phyloP scores from a whole-genome alignment of 2,888 invertebrate species.

The Dolomedes plantarius region DNA sequence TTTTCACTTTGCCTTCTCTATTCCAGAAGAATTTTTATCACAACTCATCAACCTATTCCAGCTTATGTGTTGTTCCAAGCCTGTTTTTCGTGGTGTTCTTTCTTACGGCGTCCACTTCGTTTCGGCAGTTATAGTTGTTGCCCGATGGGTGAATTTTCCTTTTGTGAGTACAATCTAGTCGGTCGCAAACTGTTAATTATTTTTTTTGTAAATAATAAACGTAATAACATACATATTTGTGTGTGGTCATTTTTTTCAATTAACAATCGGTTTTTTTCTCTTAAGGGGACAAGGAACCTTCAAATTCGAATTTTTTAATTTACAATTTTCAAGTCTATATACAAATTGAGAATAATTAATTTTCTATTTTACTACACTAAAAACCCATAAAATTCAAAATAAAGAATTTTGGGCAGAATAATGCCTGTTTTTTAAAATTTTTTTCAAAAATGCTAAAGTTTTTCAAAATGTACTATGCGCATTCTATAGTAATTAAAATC shows the following conservation, averaged over 20 bases:
- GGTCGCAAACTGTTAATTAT: slow-evolving; percentile 47
- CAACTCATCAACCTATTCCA: slow-evolving; percentile 59
- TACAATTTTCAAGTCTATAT: too few species aligned
- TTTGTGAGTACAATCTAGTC: slow-evolving; percentile 68
- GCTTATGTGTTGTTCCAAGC: slow-evolving; percentile 55
- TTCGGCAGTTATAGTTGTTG: slow-evolving; percentile 52
- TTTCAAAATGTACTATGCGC: too few species aligned
- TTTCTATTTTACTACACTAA: too few species aligned
- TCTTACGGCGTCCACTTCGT: slow-evolving; percentile 23
- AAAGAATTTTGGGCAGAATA: too few species aligned
- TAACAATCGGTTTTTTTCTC: too few species aligned
- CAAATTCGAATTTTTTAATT: too few species aligned
- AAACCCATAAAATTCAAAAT: too few species aligned
- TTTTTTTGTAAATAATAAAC: slow-evolving; percentile 66
- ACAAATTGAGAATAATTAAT: too few species aligned
- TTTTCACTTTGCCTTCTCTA: slow-evolving; percentile 19
- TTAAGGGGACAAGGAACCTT: too few species aligned
- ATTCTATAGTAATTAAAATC: too few species aligned
- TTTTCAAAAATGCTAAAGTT: too few species aligned
- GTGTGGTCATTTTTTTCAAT: neutral
- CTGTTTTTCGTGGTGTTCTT: slow-evolving; percentile 33
- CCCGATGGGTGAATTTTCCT: slow-evolving; percentile 54
- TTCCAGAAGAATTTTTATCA: slow-evolving; percentile 10
- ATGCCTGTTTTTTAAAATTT: too few species aligned
- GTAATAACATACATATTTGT: slow-evolving; percentile 17